Base-by-base conservation (phyloP, 2,113 vertebrate species). In the Ailuropoda melanoleuca region DNA sequence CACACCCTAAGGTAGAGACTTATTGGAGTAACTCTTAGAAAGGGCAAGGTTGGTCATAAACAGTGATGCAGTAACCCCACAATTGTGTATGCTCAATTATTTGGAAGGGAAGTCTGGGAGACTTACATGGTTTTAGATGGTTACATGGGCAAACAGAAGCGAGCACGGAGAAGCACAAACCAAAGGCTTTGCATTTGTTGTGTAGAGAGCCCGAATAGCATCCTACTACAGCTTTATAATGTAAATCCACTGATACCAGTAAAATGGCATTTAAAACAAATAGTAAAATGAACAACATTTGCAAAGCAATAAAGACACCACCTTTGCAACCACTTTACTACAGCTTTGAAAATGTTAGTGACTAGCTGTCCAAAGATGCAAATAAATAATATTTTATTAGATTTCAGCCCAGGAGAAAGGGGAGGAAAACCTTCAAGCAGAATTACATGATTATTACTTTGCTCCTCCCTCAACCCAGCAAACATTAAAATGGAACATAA, bases 181-280 rank as follows among this genome's bases (percentile, higher is more conserved):
- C 93, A 74, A 39, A 95, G 82, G 64, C 93, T 92, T 96, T 53
- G 12, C 37, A 6, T 88, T 97, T 91, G 84, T 96, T 96, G 58
- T 95, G 87, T 90, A 39, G 29, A 39, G 29, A 70, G 58, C 56
- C 53, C 83, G 81, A 77, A 97, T 68, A 97, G 83, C 64, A 96
- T 96, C 90, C 8, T 97, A 37, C 78, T 0, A 0, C 66, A 86
- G 96, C 94, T 95, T 80, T 95, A 31, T 81, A 97, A 97, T 53
- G 78, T 81, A 95, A 97, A 96, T 91, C 95, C 72, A 26, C 88
- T 34, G 90, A 83, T 97, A 97, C 89, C 72, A 89, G 98, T 98
- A 98, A 98, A 98, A 97, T 43, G 72, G 48, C 34, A 75, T 97
- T 99, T 98, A 98, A 98, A 98, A 97, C 93, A 97, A 97, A 97